phyloP scores from a whole-genome alignment of 2,888 invertebrate species.

The Sabatieria punctata region DNA sequence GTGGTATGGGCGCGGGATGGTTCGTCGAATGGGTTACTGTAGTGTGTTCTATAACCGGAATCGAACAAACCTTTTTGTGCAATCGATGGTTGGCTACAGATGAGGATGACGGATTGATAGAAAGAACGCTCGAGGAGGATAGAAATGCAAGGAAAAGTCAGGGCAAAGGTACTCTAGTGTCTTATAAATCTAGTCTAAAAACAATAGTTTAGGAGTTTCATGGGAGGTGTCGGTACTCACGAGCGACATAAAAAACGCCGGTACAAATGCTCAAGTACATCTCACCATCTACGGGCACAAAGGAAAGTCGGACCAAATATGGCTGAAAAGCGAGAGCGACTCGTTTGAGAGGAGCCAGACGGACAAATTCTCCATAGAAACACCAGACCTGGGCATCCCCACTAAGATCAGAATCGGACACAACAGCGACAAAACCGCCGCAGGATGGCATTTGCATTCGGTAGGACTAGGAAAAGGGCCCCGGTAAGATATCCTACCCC shows the following conservation, averaged over 20 bases:
- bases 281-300: conserved; percentile 33
- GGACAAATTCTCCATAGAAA: conserved; percentile 29
- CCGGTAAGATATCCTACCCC: too few relatives aligned
- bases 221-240: conserved; percentile 16
- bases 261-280: conserved; percentile 33
- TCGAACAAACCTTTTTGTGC: conserved; percentile 4
- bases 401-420: conserved; percentile 34
- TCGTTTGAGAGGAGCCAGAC: conserved; percentile 31
- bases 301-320: conserved; percentile 22
- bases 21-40: conserved; percentile 15
- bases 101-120: conserved; percentile 2
- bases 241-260: conserved; percentile 28
- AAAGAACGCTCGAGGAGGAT: neutral
- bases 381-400: conserved; percentile 13
- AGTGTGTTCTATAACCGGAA: conserved; percentile 8
- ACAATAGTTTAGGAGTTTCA: neutral
- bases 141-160: neutral
- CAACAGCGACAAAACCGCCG: conserved; percentile 28
- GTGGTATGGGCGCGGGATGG: conserved; percentile 17
- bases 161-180: neutral
- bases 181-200: too few relatives aligned
- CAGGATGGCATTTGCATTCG: conserved; percentile 35
- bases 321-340: neutral
- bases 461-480: too few relatives aligned
- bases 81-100: conserved; percentile 5